Conservation (phyloP, 2,888 invertebrate species). For the Apodemia mormo region DNA sequence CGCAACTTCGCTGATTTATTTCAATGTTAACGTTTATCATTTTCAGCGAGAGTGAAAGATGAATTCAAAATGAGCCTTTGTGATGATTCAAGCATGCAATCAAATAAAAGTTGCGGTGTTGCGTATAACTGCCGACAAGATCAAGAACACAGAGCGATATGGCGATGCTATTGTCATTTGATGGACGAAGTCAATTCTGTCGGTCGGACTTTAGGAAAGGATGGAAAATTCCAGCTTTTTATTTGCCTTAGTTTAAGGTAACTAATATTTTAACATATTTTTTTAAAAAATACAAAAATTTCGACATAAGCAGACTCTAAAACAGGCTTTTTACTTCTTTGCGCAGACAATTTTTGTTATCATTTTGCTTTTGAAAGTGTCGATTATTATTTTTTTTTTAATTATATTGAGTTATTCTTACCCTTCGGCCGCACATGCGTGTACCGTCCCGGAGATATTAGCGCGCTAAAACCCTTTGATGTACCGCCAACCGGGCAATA, state of each 20-base stretch:
- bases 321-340: too few relatives aligned
- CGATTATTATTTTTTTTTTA: too few relatives aligned
- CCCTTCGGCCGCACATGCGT: too few relatives aligned
- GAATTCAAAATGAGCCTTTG: slow-evolving; percentile 88
- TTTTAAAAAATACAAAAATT: too few relatives aligned
- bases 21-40: slow-evolving; percentile 7
- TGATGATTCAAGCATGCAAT: slow-evolving; percentile 76
- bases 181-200: slow-evolving; percentile 93
- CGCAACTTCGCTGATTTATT: too few relatives aligned
- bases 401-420: too few relatives aligned
- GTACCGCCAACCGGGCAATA: too few relatives aligned
- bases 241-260: slow-evolving; percentile 96
- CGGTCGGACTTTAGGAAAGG: slow-evolving; percentile 94
- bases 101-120: slow-evolving; percentile 61
- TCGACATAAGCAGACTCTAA: too few relatives aligned
- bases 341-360: too few relatives aligned
- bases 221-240: slow-evolving; percentile 98
- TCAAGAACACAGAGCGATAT: slow-evolving; percentile 85
- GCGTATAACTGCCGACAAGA: slow-evolving; percentile 71
- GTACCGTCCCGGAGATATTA: too few relatives aligned
- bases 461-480: too few relatives aligned
- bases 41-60: slow-evolving; percentile 88
- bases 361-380: too few relatives aligned
- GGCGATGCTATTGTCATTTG: slow-evolving; percentile 93
- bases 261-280: slow-evolving; percentile 27